phyloP scores from a whole-genome alignment of 2,113 vertebrate species.

The Gobius niger region DNA sequence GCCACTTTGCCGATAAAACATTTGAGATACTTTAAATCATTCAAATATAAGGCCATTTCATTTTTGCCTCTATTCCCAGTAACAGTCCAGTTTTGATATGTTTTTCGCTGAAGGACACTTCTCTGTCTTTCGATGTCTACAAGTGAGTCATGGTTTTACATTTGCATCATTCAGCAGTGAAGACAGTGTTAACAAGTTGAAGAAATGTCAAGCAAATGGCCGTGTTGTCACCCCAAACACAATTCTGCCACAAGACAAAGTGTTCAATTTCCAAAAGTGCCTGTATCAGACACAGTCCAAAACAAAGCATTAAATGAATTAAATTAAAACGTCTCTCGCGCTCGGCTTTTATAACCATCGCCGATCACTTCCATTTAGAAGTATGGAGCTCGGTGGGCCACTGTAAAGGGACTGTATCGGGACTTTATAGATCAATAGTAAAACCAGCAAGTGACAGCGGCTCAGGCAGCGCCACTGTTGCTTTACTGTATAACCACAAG shows the following conservation, averaged over 20 bases:
- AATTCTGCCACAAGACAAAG: conserved; percentile 51
- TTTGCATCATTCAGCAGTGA: not conserved
- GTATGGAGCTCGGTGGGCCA: not conserved
- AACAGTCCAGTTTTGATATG: not conserved
- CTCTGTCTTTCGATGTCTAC: not conserved
- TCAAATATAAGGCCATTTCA: not conserved
- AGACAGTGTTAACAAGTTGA: conserved; percentile 15
- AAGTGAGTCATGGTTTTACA: not conserved
- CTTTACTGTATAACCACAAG: no score
- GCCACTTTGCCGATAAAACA: no score
- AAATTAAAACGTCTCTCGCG: conserved; percentile 27
- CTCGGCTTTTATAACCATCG: conserved; percentile 28
- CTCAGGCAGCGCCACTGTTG: no score
- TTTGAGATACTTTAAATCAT: no score
- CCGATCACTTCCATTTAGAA: conserved; percentile 14
- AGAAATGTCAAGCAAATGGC: conserved; percentile 23
- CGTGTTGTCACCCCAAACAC: conserved; percentile 28
- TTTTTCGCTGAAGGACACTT: not conserved
- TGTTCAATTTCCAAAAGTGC: conserved; percentile 54
- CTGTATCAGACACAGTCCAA: conserved; percentile 50
- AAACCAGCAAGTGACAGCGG: no score
- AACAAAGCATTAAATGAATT: conserved; percentile 50
- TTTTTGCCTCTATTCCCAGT: not conserved
- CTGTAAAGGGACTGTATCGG: not conserved
- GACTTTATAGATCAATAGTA: not conserved